phyloP scores from a whole-genome alignment of 2,113 vertebrate genomes.

The Grammomys surdaster region DNA sequence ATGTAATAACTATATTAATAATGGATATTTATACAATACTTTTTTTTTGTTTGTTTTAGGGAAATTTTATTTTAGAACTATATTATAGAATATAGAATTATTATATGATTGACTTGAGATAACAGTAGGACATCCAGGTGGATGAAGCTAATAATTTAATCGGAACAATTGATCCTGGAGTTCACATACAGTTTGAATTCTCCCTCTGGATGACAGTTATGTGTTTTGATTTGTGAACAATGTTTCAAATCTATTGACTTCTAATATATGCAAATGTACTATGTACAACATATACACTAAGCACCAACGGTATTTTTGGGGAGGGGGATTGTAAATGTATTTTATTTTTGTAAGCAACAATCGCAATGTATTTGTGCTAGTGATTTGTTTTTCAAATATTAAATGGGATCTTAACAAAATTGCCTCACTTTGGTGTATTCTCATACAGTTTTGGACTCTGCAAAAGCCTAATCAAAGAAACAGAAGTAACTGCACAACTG shows the following conservation, averaged over 20 bases:
- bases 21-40: background rate
- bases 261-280: too few relatives aligned
- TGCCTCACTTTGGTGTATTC: slow-evolving; percentile 83
- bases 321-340: slow-evolving; percentile 84
- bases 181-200: too few relatives aligned
- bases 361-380: slow-evolving; percentile 86
- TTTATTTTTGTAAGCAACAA: slow-evolving; percentile 88
- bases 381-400: slow-evolving; percentile 82
- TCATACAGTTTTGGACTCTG: slow-evolving; percentile 85
- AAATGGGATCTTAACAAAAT: slow-evolving; percentile 86
- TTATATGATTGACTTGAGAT: too few relatives aligned
- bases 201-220: too few relatives aligned
- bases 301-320: too few relatives aligned
- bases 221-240: too few relatives aligned
- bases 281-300: too few relatives aligned
- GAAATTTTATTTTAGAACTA: background rate
- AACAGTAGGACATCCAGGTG: too few relatives aligned
- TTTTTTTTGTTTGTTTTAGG: background rate
- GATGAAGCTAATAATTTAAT: too few relatives aligned
- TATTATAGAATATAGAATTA: too few relatives aligned
- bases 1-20: background rate
- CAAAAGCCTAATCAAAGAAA: slow-evolving; percentile 85
- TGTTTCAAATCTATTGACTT: too few relatives aligned
- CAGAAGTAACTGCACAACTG: slow-evolving; percentile 86
- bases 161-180: too few relatives aligned